phyloP scores from a whole-genome alignment of 2,888 invertebrate genomes.

The Cyaniris semiargus region DNA sequence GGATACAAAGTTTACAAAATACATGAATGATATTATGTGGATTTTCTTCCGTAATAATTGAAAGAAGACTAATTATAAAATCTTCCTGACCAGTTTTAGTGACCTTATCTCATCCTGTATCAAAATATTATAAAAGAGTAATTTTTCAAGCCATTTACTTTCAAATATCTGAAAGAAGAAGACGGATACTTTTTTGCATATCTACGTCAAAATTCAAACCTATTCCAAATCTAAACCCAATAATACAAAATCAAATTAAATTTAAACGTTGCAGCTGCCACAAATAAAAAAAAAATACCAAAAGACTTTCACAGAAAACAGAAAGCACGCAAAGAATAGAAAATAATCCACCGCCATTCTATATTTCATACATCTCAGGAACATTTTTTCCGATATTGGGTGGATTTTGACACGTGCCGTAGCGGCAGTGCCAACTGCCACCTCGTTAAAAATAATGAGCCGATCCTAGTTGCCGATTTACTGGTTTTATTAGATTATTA shows the following conservation, averaged over 20 bases:
- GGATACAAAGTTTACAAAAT: neutral
- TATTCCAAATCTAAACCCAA: neutral
- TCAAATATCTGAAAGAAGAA: too few species aligned
- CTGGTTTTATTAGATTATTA: constrained; percentile 40
- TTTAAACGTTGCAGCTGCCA: too few species aligned
- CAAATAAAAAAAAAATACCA: neutral
- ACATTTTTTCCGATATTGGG: constrained; percentile 61
- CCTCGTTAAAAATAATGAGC: constrained; percentile 78
- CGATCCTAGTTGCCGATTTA: constrained; percentile 47
- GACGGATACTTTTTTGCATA: too few species aligned
- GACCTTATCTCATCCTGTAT: too few species aligned
- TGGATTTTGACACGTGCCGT: constrained; percentile 64
- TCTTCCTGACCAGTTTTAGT: too few species aligned
- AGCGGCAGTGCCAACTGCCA: constrained; percentile 51
- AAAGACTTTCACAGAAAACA: neutral
- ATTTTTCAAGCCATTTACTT: too few species aligned
- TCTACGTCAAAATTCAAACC: too few species aligned
- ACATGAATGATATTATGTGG: too few species aligned
- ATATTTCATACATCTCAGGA: neutral
- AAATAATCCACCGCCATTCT: neutral
- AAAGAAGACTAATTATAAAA: too few species aligned
- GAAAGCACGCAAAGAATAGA: neutral
- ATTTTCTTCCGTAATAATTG: too few species aligned
- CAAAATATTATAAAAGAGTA: too few species aligned
- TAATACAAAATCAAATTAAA: too few species aligned